phyloP scores from a whole-genome alignment of 2,888 invertebrate species.

The Serripes groenlandicus region DNA sequence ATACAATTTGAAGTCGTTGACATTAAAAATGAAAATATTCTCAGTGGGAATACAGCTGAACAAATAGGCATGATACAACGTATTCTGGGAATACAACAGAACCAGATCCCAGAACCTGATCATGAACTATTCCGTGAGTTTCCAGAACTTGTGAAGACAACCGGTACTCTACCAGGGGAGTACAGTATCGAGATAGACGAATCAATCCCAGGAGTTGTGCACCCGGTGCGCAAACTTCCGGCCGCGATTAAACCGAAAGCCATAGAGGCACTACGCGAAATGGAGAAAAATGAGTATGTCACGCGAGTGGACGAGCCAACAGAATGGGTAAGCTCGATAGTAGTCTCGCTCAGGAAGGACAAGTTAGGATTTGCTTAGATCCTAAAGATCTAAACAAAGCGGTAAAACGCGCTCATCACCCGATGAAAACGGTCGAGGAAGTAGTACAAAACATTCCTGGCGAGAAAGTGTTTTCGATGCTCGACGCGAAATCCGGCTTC shows the following conservation, averaged over 20 bases:
- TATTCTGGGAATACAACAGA: not conserved
- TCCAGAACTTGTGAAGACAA: not conserved
- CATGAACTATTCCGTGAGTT: constrained; percentile 4
- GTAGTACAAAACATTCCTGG: constrained; percentile 61
- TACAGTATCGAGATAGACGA: constrained; percentile 20
- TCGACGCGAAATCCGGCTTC: constrained; percentile 73
- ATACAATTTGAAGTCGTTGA: constrained; percentile 40
- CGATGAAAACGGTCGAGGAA: constrained; percentile 71
- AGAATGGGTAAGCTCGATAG: constrained; percentile 71
- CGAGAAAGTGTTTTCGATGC: constrained; percentile 66
- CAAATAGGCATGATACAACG: constrained; percentile 29
- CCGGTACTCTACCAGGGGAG: not conserved
- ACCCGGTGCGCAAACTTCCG: constrained; percentile 26
- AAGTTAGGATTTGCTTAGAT: constrained; percentile 68
- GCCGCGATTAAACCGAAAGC: constrained; percentile 30
- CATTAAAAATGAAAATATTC: constrained; percentile 26
- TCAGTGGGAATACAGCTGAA: constrained; percentile 37
- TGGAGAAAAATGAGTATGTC: constrained; percentile 42
- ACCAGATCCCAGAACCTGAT: not conserved
- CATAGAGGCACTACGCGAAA: constrained; percentile 43
- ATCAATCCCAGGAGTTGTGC: constrained; percentile 35
- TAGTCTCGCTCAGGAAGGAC: constrained; percentile 53
- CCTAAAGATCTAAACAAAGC: constrained; percentile 69
- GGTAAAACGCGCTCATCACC: constrained; percentile 67
- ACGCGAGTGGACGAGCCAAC: constrained; percentile 60